Conservation (phyloP, 2,113 vertebrate genomes). For the Nothobranchius furzeri region DNA sequence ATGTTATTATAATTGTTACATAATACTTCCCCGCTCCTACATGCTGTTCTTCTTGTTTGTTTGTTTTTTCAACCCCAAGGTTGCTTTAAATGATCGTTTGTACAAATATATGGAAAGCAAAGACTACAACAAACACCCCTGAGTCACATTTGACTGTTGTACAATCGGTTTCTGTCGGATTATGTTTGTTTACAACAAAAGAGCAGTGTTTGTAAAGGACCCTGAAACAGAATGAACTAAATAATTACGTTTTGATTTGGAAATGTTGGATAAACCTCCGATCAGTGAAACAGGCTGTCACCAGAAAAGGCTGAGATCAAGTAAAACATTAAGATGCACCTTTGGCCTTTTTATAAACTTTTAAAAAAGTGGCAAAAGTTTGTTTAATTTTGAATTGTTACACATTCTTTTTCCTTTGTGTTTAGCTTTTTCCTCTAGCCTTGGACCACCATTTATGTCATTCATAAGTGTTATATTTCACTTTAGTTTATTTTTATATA, state of each 20-base stretch:
- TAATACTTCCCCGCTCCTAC: constrained; percentile 41
- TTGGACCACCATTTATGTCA: constrained; percentile 88
- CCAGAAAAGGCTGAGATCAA: constrained; percentile 52
- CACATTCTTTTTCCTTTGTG: constrained; percentile 84
- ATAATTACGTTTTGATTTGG: constrained; percentile 70
- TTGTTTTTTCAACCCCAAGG: constrained; percentile 56
- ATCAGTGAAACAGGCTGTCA: constrained; percentile 79
- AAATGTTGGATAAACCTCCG: constrained; percentile 75
- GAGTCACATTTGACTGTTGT: constrained; percentile 81
- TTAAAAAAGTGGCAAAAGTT: constrained; percentile 78
- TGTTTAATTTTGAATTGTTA: constrained; percentile 86
- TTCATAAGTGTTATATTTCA: constrained; percentile 92
- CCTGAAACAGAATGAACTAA: constrained; percentile 74
- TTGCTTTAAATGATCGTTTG: constrained; percentile 74
- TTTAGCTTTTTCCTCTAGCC: constrained; percentile 85
- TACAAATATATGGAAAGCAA: constrained; percentile 80
- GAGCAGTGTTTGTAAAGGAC: constrained; percentile 28
- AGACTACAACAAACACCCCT: constrained; percentile 2
- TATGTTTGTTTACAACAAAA: constrained; percentile 83
- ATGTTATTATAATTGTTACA: constrained; percentile 73
- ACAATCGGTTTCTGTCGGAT: constrained; percentile 88
- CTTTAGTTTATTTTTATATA: constrained; percentile 87
- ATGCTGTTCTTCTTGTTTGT: constrained; percentile 40
- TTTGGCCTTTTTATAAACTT: constrained; percentile 82
- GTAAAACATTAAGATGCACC: constrained; percentile 83